phyloP scores from a whole-genome alignment of 2,888 invertebrate species.

The Merodon equestris region DNA sequence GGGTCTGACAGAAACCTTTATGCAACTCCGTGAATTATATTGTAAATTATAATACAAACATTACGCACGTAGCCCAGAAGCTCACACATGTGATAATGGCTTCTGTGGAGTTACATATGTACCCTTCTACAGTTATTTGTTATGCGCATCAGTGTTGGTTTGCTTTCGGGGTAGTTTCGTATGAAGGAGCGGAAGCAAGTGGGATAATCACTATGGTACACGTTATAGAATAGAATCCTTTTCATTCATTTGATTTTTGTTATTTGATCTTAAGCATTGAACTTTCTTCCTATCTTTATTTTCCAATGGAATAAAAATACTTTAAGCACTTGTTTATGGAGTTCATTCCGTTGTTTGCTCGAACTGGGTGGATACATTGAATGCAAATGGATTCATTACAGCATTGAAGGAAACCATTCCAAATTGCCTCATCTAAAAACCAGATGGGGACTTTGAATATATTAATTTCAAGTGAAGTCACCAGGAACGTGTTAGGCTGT shows the following conservation, averaged over 20 bases:
- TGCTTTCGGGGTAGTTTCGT: slow-evolving; percentile 39
- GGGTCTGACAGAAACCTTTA: slow-evolving; percentile 51
- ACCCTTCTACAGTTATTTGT: slow-evolving; percentile 59
- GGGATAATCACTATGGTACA: slow-evolving; percentile 52
- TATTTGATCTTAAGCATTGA: slow-evolving; percentile 44
- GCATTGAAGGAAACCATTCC: slow-evolving; percentile 29
- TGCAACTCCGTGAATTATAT: slow-evolving; percentile 55
- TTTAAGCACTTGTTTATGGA: slow-evolving; percentile 54
- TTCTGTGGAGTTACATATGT: slow-evolving; percentile 25
- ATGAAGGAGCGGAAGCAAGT: slow-evolving; percentile 35
- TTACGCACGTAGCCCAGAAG: too few species aligned
- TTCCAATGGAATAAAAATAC: slow-evolving; percentile 39
- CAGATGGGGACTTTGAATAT: too few species aligned
- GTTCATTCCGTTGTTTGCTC: slow-evolving; percentile 21
- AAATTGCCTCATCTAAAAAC: too few species aligned
- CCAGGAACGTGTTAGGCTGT: too few species aligned
- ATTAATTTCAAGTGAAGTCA: slow-evolving; percentile 32
- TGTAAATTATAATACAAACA: slow-evolving; percentile 24
- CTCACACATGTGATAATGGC: too few species aligned
- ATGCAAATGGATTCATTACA: slow-evolving; percentile 54
- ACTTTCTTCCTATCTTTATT: slow-evolving; percentile 50
- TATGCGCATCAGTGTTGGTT: too few species aligned
- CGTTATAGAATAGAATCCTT: too few species aligned
- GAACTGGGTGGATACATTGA: slow-evolving; percentile 22
- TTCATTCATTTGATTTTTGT: too few species aligned